A percentile compares a stretch with the other conserved stretches of the same genome.
These are phyloP conservation scores for Megamerina dolium DNA, from an alignment of 2,888 invertebrate species.

Conservation along the genomic window DNA sequence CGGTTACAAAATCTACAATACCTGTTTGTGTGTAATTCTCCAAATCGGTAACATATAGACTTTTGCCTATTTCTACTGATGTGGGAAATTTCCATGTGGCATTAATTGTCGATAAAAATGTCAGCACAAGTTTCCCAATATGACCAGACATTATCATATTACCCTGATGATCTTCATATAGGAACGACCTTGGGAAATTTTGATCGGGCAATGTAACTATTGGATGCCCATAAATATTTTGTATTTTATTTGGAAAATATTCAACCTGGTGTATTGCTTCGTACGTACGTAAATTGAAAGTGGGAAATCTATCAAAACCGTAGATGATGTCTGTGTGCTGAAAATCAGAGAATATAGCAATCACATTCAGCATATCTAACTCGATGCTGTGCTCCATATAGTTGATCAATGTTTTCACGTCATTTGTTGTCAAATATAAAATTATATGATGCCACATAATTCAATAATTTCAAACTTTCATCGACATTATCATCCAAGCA, in stretches of 20 bases:
- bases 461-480: neutral
- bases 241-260: slow-evolving; percentile 6
- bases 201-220: slow-evolving; percentile 15
- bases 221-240: slow-evolving; percentile 3
- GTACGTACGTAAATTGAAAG: neutral
- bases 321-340: neutral
- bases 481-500: neutral
- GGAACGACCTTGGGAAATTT: slow-evolving; percentile 22
- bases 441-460: neutral
- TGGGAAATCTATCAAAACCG: slow-evolving; percentile 5
- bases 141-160: slow-evolving; percentile 20
- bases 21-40: no score
- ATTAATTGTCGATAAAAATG: slow-evolving; percentile 23
- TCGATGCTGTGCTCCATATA: neutral
- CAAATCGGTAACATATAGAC: no score
- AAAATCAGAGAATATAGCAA: slow-evolving; percentile 5
- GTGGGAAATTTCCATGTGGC: slow-evolving; percentile 13
- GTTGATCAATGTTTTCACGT: neutral
- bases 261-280: neutral
- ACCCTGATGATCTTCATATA: slow-evolving; percentile 11
- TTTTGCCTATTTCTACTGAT: no score
- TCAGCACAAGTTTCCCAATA: slow-evolving; percentile 17
- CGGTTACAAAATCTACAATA: slow-evolving; percentile 19
- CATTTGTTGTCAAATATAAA: neutral
- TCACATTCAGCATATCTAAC: slow-evolving; percentile 8